Evolutionary conservation across 2,113 vertebrate species (phyloP).

Genomic region (Dicentrarchus labrax): DNA sequence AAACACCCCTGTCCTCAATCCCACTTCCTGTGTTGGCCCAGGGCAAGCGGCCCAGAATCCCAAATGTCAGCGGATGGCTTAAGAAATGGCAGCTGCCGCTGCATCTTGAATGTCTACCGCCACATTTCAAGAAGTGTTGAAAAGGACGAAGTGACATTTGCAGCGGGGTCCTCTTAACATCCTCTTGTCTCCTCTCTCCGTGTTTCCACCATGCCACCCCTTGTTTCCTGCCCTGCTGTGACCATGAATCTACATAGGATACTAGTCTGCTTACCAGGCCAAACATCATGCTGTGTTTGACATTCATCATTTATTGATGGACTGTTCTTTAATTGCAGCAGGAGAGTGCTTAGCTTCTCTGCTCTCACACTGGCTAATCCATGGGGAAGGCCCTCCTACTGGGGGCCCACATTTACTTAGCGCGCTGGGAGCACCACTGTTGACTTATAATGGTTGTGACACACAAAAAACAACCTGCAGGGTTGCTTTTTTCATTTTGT

Average conservation of each 20-base stretch:
- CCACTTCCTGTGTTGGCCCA: slow-evolving; percentile 50
- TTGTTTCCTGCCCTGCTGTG: slow-evolving; percentile 65
- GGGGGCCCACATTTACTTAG: slow-evolving; percentile 66
- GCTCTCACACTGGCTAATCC: slow-evolving; percentile 70
- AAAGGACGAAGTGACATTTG: slow-evolving; percentile 82
- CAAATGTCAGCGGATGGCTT: slow-evolving; percentile 75
- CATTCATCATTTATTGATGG: slow-evolving; percentile 88
- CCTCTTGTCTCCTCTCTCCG: slow-evolving; percentile 41
- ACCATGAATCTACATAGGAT: slow-evolving; percentile 63
- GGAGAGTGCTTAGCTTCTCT: slow-evolving; percentile 68
- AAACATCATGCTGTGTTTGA: slow-evolving; percentile 82
- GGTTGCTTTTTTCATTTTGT: slow-evolving; percentile 41
- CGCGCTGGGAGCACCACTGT: slow-evolving; percentile 67
- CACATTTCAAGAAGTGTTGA: slow-evolving; percentile 71
- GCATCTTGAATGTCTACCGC: slow-evolving; percentile 73
- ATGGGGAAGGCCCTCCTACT: slow-evolving; percentile 60
- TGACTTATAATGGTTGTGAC: slow-evolving; percentile 75
- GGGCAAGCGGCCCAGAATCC: slow-evolving; percentile 68
- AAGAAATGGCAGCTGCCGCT: slow-evolving; percentile 79
- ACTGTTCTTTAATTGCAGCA: slow-evolving; percentile 81
- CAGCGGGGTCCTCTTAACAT: slow-evolving; percentile 61
- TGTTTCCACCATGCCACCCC: slow-evolving; percentile 44
- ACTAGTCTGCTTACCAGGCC: slow-evolving; percentile 71
- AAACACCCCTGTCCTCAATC: slow-evolving; percentile 40
- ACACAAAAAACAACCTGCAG: slow-evolving; percentile 66